Evolutionary conservation across 2,797 vertebrate species (phyloP).

Genomic region (Clarias pachynema): DNA sequence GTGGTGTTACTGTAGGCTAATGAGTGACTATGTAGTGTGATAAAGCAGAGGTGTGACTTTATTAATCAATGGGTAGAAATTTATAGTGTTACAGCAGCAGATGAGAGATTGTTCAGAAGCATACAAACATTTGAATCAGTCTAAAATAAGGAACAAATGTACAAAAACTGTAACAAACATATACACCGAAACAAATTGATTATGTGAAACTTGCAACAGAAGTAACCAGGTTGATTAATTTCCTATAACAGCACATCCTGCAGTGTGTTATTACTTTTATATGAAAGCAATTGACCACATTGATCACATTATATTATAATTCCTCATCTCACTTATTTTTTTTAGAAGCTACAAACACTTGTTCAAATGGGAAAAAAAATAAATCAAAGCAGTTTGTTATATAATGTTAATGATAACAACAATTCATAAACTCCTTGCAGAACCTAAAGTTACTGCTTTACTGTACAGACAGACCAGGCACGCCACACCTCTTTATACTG

Average conservation of each 20-base stretch:
- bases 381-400: no score
- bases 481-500: background rate
- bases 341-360: no score
- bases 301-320: background rate
- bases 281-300: background rate
- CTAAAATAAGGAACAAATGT: background rate
- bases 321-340: no score
- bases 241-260: background rate
- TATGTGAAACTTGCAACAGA: background rate
- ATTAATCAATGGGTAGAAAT: background rate
- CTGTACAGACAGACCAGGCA: no score
- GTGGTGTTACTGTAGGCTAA: background rate
- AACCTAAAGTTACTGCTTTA: no score
- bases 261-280: background rate
- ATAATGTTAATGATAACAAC: no score
- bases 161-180: background rate
- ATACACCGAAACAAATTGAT: background rate
- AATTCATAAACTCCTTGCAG: no score
- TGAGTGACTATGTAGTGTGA: background rate
- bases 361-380: no score
- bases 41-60: background rate
- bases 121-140: background rate
- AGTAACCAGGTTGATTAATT: background rate
- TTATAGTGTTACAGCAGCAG: background rate
- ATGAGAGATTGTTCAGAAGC: background rate